Evolutionary conservation across 2,113 vertebrate species (phyloP), one percentile per base, ranked within the genome.

Genomic region (Anolis sagrei): DNA sequence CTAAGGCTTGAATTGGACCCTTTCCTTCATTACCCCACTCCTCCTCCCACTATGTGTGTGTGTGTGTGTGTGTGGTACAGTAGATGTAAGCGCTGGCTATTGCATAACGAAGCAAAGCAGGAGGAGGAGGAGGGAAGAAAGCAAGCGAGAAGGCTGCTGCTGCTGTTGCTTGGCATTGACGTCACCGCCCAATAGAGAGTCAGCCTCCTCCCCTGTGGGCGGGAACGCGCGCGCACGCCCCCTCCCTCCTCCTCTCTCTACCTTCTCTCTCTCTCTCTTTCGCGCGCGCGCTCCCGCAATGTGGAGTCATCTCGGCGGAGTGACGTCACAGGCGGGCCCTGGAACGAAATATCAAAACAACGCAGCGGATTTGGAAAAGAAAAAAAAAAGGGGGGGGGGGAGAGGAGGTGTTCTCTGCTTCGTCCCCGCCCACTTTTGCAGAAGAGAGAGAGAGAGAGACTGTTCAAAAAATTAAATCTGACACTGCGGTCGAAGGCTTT

Each of bases 101-200:
- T 94, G 94, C 93, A 93, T 93, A 91, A 94, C 87, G 34, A 79
- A 77, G 73, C 48, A 10, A 29, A n/a, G 48, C 54, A 7, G 76
- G 9, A 61, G 29, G n/a, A 27, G 27, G 13, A 14, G 66, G 72
- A 62, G 32, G 3, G 58, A 72, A 54, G 36, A 61, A 32, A 62
- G 83, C 25, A 48, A 16, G 77, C 64, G 64, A 10, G 85, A 48
- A 64, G 80, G 58, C 76, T 44, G 82, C 82, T 83, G 58, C 76
- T 44, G 82, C 82, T 83, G 39, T 44, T 44, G 39, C 39, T n/a
- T 44, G 85, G 70, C 83, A 77, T 88, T 93, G 91, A 88, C 86
- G 88, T 92, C 93, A 92, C 89, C 62, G 79, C 68, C 64, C 81
- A 54, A 70, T 44, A 84, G 76, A 39, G 69, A 78, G 89, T 80